Conservation (phyloP, 1,140 invertebrate genomes). For the Thalassaphorura encarpata region DNA sequence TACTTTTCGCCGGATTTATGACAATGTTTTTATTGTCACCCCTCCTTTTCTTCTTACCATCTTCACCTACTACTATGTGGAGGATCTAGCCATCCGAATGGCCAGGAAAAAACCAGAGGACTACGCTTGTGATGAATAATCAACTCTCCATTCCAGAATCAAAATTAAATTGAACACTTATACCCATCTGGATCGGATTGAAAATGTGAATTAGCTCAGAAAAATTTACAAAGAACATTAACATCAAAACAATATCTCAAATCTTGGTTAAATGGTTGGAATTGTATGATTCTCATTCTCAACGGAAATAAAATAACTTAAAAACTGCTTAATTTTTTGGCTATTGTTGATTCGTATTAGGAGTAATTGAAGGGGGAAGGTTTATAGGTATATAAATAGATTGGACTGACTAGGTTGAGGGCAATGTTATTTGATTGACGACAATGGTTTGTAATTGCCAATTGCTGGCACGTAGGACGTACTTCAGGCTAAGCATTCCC, state of each 20-base stretch:
- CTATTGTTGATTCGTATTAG: too few species aligned
- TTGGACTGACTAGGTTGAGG: too few species aligned
- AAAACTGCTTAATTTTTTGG: too few species aligned
- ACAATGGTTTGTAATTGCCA: too few species aligned
- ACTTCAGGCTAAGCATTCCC: too few species aligned
- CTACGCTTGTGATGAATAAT: conserved; percentile 68
- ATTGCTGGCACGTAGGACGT: too few species aligned
- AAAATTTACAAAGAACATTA: neutral
- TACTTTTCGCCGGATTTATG: conserved; percentile 54
- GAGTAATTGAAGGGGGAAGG: too few species aligned
- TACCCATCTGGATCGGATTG: neutral
- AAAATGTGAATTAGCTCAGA: neutral
- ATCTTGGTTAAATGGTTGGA: neutral
- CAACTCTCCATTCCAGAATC: neutral
- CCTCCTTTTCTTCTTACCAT: conserved; percentile 64
- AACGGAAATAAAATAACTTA: too few species aligned
- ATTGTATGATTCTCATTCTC: neutral
- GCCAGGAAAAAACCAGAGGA: conserved; percentile 76
- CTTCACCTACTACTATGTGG: conserved; percentile 60
- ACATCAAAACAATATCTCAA: neutral
- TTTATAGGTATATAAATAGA: too few species aligned
- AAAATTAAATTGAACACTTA: neutral
- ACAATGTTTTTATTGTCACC: conserved; percentile 54
- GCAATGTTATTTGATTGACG: too few species aligned
- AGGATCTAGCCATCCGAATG: conserved; percentile 51